Evolutionary conservation across 2,113 vertebrate species (phyloP).

Genomic region (Numida meleagris): DNA sequence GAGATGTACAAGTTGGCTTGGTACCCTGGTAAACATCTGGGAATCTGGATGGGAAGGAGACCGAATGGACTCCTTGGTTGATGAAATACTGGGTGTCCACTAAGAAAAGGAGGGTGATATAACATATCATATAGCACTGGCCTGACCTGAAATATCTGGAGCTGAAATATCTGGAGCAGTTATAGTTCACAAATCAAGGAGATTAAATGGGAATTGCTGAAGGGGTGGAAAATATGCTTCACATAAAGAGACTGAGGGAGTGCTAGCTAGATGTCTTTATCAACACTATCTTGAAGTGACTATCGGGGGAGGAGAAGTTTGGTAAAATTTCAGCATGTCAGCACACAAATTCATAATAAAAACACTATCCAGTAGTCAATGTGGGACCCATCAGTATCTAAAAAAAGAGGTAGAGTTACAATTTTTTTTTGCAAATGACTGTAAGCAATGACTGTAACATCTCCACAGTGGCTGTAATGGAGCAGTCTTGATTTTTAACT

Average conservation of each 20-base stretch:
- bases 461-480: background rate
- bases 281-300: background rate
- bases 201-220: background rate
- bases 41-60: fast-evolving
- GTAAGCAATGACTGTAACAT: background rate
- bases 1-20: fast-evolving
- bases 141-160: background rate
- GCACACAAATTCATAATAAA: background rate
- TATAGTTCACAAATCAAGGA: background rate
- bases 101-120: background rate
- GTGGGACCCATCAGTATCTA: background rate
- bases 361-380: background rate
- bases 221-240: background rate
- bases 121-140: background rate
- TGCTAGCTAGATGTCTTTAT: background rate
- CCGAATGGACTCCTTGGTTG: background rate
- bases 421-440: background rate
- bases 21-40: background rate
- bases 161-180: background rate
- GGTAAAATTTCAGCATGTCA: background rate
- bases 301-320: background rate
- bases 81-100: background rate
- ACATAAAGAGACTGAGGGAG: background rate
- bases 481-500: background rate
- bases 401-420: background rate